Evolutionary conservation across 2,797 vertebrate genomes (phyloP).

Genomic region (Betta splendens): DNA sequence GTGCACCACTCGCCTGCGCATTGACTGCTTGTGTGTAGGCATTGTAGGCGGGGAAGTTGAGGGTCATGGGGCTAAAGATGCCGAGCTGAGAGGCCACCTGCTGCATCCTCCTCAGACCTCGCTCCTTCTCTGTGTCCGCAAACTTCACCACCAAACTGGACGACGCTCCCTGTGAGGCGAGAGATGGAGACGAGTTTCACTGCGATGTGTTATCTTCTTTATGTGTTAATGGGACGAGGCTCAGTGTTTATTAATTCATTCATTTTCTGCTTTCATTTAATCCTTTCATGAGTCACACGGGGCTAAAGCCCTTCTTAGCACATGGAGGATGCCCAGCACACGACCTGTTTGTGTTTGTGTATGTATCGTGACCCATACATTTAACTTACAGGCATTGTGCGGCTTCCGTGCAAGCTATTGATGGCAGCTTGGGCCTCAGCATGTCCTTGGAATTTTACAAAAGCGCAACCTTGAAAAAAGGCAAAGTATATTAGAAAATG

Average conservation of each 20-base stretch:
- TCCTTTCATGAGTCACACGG: conserved; percentile 28
- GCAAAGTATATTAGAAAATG: not conserved
- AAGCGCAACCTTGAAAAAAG: conserved; percentile 86
- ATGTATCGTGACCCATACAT: conserved; percentile 2
- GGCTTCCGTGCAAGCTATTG: conserved; percentile 91
- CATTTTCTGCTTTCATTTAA: conserved; percentile 38
- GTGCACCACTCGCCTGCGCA: conserved; percentile 69
- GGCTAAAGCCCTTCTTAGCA: conserved; percentile 10
- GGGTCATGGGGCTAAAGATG: conserved; percentile 93
- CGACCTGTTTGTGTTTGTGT: too few species aligned
- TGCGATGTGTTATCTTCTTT: conserved; percentile 11
- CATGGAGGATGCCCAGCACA: conserved; percentile 8
- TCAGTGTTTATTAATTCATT: conserved; percentile 41
- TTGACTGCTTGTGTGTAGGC: conserved; percentile 94
- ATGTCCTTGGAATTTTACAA: conserved; percentile 94
- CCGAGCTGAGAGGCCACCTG: conserved; percentile 93
- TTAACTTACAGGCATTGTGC: conserved; percentile 88
- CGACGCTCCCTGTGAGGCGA: conserved; percentile 85
- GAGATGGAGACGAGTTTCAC: conserved; percentile 19
- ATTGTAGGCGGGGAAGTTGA: conserved; percentile 93
- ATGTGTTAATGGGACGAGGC: conserved; percentile 20
- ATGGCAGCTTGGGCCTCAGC: conserved; percentile 93
- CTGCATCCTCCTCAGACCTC: conserved; percentile 92
- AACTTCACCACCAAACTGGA: conserved; percentile 97
- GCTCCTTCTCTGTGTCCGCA: conserved; percentile 94